Percentiles rank a stretch among this genome's conserved stretches.
phyloP scores from a whole-genome alignment of 2,888 invertebrate genomes.

The Platypus cylindrus region DNA sequence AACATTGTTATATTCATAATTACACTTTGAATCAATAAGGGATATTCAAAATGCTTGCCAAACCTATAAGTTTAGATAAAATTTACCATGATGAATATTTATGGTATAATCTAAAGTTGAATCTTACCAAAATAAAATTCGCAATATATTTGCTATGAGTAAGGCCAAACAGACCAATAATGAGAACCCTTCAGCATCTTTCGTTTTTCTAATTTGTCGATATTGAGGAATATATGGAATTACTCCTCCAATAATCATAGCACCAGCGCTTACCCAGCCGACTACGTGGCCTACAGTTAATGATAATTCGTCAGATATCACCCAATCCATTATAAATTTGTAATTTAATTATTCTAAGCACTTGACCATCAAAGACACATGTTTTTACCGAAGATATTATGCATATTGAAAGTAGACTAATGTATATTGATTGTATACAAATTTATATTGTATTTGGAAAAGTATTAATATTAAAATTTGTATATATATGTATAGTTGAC shows the following conservation, averaged over 20 bases:
- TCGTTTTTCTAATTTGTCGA: conserved; percentile 76
- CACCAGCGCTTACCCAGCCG: conserved; percentile 68
- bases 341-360: too few species aligned
- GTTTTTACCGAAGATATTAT: background rate
- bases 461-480: too few species aligned
- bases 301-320: conserved; percentile 61
- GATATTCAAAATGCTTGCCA: conserved; percentile 93
- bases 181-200: conserved; percentile 95
- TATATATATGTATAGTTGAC: too few species aligned
- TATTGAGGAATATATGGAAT: conserved; percentile 96
- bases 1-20: conserved; percentile 97
- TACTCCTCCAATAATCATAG: conserved; percentile 91
- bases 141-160: conserved; percentile 87
- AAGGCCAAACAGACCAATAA: conserved; percentile 91
- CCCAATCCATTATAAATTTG: conserved; percentile 71
- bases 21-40: conserved; percentile 88
- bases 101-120: conserved; percentile 1
- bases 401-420: background rate
- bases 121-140: conserved; percentile 94
- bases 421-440: background rate
- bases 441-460: too few species aligned
- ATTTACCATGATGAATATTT: background rate
- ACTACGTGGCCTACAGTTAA: conserved; percentile 63
- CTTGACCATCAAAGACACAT: background rate
- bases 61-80: conserved; percentile 54